A percentile compares a stretch with the other conserved stretches of the same genome.
phyloP scores from a whole-genome alignment of 2,888 invertebrate species.

The Priocnemis perturbator region DNA sequence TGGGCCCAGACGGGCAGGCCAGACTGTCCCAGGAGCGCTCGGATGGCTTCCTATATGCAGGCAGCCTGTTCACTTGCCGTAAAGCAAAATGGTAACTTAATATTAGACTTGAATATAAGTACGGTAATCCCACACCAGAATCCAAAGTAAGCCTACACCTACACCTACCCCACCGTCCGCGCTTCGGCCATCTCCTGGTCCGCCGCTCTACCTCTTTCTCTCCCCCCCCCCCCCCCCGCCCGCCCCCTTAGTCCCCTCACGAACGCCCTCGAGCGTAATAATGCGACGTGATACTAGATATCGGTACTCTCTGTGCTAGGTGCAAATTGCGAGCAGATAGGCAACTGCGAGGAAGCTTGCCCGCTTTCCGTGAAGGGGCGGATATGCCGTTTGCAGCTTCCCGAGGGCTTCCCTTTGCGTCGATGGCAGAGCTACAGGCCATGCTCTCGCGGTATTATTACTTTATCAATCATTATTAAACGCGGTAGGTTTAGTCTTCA shows the following conservation, averaged over 20 bases:
- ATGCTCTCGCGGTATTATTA: too few relatives aligned
- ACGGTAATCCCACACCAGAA: constrained; percentile 74
- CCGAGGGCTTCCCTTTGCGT: too few relatives aligned
- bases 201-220: not conserved
- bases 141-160: constrained; percentile 74
- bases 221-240: constrained; percentile 32
- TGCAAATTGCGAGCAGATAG: constrained; percentile 61
- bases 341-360: not conserved
- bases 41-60: constrained; percentile 76
- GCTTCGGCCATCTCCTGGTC: too few relatives aligned
- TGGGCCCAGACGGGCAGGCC: constrained; percentile 67
- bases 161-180: constrained; percentile 60
- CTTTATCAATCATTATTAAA: too few relatives aligned
- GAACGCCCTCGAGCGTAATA: constrained; percentile 65
- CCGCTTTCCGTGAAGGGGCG: too few relatives aligned
- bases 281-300: constrained; percentile 67
- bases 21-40: constrained; percentile 72
- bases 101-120: constrained; percentile 74
- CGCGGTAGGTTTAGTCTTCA: too few relatives aligned
- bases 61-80: constrained; percentile 75
- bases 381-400: too few relatives aligned
- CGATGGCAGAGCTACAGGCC: too few relatives aligned
- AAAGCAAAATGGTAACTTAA: constrained; percentile 75
- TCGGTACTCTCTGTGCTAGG: constrained; percentile 52
- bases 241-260: constrained; percentile 34